Conservation (phyloP, 2,797 vertebrate species). For the Gouania willdenowi region DNA sequence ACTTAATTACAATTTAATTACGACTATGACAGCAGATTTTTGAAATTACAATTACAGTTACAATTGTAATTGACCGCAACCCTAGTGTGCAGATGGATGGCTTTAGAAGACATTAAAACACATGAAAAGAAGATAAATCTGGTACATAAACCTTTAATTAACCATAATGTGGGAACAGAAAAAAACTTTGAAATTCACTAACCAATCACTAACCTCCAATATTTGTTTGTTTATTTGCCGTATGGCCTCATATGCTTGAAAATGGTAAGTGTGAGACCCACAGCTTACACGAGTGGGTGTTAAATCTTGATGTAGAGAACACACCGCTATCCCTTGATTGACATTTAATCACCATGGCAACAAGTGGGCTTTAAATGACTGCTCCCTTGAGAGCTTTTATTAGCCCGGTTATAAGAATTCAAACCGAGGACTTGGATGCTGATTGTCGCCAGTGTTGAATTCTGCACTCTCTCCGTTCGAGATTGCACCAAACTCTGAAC, state of each 20-base stretch:
- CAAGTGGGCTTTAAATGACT: slow-evolving; percentile 44
- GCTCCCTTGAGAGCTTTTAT: slow-evolving; percentile 52
- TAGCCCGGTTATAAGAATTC: slow-evolving; percentile 30
- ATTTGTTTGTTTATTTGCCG: slow-evolving; percentile 49
- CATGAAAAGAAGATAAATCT: no score
- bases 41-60: no score
- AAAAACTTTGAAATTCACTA: no score
- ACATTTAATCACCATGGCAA: slow-evolving; percentile 69
- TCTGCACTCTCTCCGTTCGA: background rate
- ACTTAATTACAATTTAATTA: no score
- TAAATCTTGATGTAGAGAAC: slow-evolving; percentile 41
- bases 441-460: background rate
- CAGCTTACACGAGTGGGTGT: slow-evolving; percentile 43
- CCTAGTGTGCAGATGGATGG: no score
- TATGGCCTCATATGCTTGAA: slow-evolving; percentile 16
- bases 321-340: slow-evolving; percentile 53
- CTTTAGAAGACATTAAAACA: no score
- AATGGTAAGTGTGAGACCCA: slow-evolving; percentile 24
- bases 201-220: slow-evolving; percentile 31
- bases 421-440: slow-evolving; percentile 17
- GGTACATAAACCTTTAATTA: no score
- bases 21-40: no score
- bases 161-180: no score
- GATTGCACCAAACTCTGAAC: slow-evolving; percentile 4
- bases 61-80: no score